Conservation (phyloP, 2,888 invertebrate genomes). For the Antheraea assamensis region DNA sequence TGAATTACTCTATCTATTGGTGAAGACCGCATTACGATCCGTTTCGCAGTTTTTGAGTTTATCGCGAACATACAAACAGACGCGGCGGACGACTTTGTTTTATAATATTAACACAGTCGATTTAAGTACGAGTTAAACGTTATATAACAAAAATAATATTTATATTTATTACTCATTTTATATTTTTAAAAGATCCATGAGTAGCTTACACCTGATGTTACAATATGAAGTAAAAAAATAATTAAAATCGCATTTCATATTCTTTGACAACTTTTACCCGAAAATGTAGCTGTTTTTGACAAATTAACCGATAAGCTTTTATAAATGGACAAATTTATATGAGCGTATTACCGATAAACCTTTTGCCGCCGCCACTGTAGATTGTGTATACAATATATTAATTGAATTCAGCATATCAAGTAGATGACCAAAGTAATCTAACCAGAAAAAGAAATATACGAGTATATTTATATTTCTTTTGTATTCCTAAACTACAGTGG, state of each 20-base stretch:
- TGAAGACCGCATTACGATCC: too few relatives aligned
- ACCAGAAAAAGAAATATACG: not conserved
- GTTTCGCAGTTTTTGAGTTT: too few relatives aligned
- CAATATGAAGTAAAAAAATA: not conserved
- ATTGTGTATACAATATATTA: not conserved
- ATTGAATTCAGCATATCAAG: not conserved
- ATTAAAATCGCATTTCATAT: constrained; percentile 28
- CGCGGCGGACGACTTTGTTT: too few relatives aligned
- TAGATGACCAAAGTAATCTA: not conserved
- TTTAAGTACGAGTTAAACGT: not conserved
- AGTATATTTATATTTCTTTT: too few relatives aligned
- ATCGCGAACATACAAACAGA: too few relatives aligned
- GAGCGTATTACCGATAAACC: constrained; percentile 17
- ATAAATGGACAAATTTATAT: constrained; percentile 21
- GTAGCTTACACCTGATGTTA: constrained; percentile 3
- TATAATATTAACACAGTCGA: not conserved
- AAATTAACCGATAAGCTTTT: constrained; percentile 73
- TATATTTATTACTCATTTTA: constrained; percentile 10
- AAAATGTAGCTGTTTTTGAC: constrained; percentile 70
- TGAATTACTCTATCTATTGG: too few relatives aligned
- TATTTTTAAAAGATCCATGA: not conserved
- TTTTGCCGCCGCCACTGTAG: constrained; percentile 3
- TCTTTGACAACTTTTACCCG: constrained; percentile 58
- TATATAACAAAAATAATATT: not conserved
- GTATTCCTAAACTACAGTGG: too few relatives aligned